Base-by-base conservation (phyloP, 2,888 invertebrate species). In the Apotomis capreana region DNA sequence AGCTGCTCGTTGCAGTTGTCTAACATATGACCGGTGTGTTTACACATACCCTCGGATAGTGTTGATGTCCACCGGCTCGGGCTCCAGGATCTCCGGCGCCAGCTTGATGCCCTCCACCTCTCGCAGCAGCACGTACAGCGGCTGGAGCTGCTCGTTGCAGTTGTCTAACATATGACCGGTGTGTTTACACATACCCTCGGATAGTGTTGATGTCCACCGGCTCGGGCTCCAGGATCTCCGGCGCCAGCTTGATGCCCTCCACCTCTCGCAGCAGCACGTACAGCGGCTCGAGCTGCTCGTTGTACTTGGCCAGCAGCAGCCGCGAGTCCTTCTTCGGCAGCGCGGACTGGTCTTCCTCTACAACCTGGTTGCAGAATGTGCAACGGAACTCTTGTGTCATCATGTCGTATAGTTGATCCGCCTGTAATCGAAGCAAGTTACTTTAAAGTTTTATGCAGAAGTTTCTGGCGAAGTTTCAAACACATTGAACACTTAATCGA, bases 261-360 rank as follows among this genome's bases (percentile, higher is more conserved):
- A 40, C 40, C 40, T 40, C 40, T 40, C 5, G 40, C 40, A 6
- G 40, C 40, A 40, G 40, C 40, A 40, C 5, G 6, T 40, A 40
- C 5, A 6, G 6, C 40, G 6, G 6, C 40, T 40, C 40, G 40
- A 6, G 40, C 86, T 99, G 98, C 86, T 98, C 98, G 84, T 99
- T 99, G 86, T 98, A 98, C 86, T 97, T 97, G 5, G 98, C 98
- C 83, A 99, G 89, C 80, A 98, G 91, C 67, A 98, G 93, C 70
- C 99, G 94, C 0, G 98, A 98, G 88, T 99, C 99, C 89, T 98
- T 97, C 89, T 98, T 97, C 1, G 98, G 98, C 79, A 98, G 94
- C 12, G 98, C 98, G 58, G 98, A 97, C 80, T 97, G 96, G 90
- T 99, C 99, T 88, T 99, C 99, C 85, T 98, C 98, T 0, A 99